Evolutionary conservation across 2,797 vertebrate species (phyloP).

Genomic region (Prunella strophiata): DNA sequence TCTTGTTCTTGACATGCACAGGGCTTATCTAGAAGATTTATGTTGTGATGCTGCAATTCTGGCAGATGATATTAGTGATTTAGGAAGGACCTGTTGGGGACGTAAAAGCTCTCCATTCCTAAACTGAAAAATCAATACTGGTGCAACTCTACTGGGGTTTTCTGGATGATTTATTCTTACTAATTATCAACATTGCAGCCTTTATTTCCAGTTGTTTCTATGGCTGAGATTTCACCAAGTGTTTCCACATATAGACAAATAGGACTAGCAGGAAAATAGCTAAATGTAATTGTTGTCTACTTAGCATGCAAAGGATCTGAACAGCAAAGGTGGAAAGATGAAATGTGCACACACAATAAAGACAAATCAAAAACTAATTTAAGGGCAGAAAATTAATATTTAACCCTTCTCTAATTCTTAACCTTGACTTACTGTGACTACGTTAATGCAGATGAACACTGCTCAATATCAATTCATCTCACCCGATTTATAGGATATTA

Average conservation of each 20-base stretch:
- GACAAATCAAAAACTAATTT: not conserved
- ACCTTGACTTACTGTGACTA: not conserved
- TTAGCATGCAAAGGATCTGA: not conserved
- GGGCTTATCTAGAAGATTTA: constrained; percentile 21
- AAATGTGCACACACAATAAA: not conserved
- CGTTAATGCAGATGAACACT: not conserved
- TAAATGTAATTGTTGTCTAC: not conserved
- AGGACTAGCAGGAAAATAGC: not conserved
- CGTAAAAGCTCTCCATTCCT: constrained; percentile 6
- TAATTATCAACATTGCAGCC: not conserved
- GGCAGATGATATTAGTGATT: constrained; percentile 53
- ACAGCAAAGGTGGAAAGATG: not conserved
- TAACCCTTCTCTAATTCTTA: not conserved
- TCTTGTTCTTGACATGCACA: not conserved
- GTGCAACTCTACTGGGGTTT: not conserved
- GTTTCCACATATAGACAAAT: not conserved
- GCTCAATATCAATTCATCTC: not conserved
- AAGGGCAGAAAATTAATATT: not conserved
- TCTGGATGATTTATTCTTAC: constrained; percentile 10
- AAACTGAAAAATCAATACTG: constrained; percentile 53
- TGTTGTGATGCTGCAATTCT: not conserved
- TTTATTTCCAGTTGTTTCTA: not conserved
- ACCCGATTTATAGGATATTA: not conserved
- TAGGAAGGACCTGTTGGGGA: constrained; percentile 1
- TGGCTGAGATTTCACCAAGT: not conserved